Evolutionary conservation across 2,797 vertebrate genomes (phyloP), one percentile per base, ranked within the genome.

Genomic region (Percopsis omiscomaycus): DNA sequence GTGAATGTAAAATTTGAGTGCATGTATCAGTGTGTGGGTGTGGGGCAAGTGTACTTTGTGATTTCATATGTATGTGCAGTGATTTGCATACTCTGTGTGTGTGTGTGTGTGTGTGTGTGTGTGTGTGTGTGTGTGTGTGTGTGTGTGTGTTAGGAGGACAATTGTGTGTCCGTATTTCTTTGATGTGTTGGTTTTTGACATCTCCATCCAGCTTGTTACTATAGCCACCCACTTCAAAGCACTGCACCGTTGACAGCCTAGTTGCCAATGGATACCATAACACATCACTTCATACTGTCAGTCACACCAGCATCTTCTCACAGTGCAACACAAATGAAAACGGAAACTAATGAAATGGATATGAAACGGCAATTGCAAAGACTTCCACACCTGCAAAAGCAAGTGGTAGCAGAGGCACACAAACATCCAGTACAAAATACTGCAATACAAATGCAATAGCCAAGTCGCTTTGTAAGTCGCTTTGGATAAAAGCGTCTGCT

Each of bases 181-280:
- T 81, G 69, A 79, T 76, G 72, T 74, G 59, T 66, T 16, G 44
- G 28, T 69, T 69, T 51, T 74, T 73, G 14, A 66, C 58, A 61
- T 72, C 46, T 75, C 42, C 28, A 63, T 78, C 66, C 60, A 69
- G 62, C 56, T 70, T 1, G 32, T 75, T 78, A 80, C 61, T 78
- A 69, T 73, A 68, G 66, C 27, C 65, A 68, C 64, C 58, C 62
- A 74, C 77, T 77, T 87, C 73, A 82, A 84, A 84, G 73, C 22
- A 37, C 37, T 66, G 64, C 2, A 3, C 56, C 73, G 8, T 46
- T 51, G 48, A 11, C 59, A 16, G 11, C 58, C 58, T 67, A 14
- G 79, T 85, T 82, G 82, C 77, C 72, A 71, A 6, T 72, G 73
- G 80, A 85, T 80, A 86, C 76, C 57, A 54, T 69, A 70, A 64